Conservation (phyloP, 1,140 invertebrate species). For the Drosophila sucinea region DNA sequence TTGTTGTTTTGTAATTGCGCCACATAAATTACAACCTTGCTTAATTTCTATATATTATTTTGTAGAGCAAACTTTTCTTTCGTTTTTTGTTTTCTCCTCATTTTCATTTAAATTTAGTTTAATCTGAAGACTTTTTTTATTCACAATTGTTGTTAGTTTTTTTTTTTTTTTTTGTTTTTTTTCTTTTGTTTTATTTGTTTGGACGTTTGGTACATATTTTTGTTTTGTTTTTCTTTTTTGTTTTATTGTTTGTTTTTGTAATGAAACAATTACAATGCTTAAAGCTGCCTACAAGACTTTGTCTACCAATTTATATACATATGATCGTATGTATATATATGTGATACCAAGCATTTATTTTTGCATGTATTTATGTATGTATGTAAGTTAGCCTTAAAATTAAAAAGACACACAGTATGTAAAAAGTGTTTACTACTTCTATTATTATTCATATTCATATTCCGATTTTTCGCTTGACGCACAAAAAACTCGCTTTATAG, state of each 20-base stretch:
- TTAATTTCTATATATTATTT: constrained; percentile 24
- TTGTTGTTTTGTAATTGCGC: constrained; percentile 55
- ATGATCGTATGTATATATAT: constrained; percentile 5
- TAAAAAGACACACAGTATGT: constrained; percentile 76
- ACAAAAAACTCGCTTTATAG: constrained; percentile 7
- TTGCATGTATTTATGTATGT: constrained; percentile 39
- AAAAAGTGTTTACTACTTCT: constrained; percentile 51
- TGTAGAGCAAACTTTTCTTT: constrained; percentile 23
- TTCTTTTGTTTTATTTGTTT: constrained; percentile 61
- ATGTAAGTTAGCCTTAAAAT: constrained; percentile 54
- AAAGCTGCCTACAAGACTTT: constrained; percentile 76
- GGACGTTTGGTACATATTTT: constrained; percentile 69
- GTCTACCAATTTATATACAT: constrained; percentile 35
- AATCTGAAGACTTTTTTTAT: constrained; percentile 72
- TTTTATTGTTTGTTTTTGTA: constrained; percentile 22
- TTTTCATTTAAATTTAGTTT: constrained; percentile 7
- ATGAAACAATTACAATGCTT: constrained; percentile 69
- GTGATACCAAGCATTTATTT: not conserved
- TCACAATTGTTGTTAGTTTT: constrained; percentile 77
- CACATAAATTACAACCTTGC: constrained; percentile 46
- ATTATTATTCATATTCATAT: constrained; percentile 31
- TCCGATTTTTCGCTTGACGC: not conserved
- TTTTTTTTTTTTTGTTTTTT: constrained; percentile 67
- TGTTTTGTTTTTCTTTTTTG: constrained; percentile 57
- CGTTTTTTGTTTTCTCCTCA: not conserved